Base-by-base conservation (phyloP, 2,113 vertebrate genomes). In the Cygnus atratus region DNA sequence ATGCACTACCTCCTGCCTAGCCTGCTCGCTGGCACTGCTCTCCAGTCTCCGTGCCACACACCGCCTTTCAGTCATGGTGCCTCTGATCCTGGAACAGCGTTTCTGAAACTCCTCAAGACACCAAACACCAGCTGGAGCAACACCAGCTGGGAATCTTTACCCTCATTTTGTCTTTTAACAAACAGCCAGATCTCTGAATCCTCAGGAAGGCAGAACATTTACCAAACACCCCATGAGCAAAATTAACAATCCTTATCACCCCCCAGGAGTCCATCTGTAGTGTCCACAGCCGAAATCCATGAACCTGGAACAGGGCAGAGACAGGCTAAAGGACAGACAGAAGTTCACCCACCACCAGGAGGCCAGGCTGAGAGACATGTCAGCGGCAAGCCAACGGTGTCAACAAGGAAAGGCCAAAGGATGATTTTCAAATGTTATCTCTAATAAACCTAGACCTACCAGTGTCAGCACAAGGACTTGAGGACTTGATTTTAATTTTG, bases 201-300 rank as follows among this genome's bases (percentile, higher is more conserved):
- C 61, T 79, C 58, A 68, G 43, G 50, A 63, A 63, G 10, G 71
- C 66, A 93, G 67, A 88, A 50, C 65, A 18, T 50, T 70, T 37
- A 62, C 46, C 46, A n/a, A 90, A 61, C 20, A 43, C 16, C 20
- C 83, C 50, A 22, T 4, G n/a, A 76, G 43, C 26, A 82, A 43
- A 87, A 65, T 43, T 71, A 50, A 25, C 3, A 0, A 52, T 35
- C 46, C 12, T 18, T 10, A 19, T 66, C 67, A 37, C 28, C 25
- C n/a, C 18, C 0, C 0, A 33, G 41, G 59, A 66, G 37, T 13
- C 67, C 68, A 25, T 15, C 46, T 21, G 24, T n/a, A 31, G 55
- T 2, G 3, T 54, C 46, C 1, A 0, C 65, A 72, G 43, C 54
- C 66, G 44, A 48, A 70, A 50, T 41, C 52, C 25, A 75, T 15